Conservation (phyloP, 2,888 invertebrate species). For the Panorpa germanica region DNA sequence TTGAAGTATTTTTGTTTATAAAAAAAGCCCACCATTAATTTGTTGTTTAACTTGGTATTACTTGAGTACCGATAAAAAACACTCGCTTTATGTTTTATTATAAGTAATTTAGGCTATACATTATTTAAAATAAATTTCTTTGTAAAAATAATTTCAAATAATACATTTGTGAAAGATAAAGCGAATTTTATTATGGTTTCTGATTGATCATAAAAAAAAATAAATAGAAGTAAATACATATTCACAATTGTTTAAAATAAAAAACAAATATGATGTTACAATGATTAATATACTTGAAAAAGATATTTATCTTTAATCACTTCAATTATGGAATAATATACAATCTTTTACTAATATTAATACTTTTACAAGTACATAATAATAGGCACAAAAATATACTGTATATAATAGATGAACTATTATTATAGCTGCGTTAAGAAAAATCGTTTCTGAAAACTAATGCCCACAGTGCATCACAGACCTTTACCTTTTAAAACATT, state of each 20-base stretch:
- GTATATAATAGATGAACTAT: no score
- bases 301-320: slow-evolving; percentile 7
- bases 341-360: slow-evolving; percentile 4
- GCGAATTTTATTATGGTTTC: slow-evolving; percentile 8
- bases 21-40: slow-evolving; percentile 13
- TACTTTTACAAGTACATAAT: slow-evolving; percentile 4
- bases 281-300: slow-evolving; percentile 6
- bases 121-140: slow-evolving; percentile 1
- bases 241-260: slow-evolving; percentile 7
- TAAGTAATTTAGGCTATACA: no score
- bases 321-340: slow-evolving; percentile 2
- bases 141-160: not conserved
- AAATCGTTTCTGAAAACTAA: no score
- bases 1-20: slow-evolving; percentile 8
- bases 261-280: slow-evolving; percentile 1
- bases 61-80: slow-evolving; percentile 3
- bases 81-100: slow-evolving; percentile 6
- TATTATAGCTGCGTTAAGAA: no score
- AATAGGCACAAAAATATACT: slow-evolving; percentile 8
- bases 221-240: not conserved
- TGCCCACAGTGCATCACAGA: no score
- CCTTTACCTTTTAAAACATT: no score
- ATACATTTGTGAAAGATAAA: slow-evolving; percentile 6
- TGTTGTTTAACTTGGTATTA: not conserved
- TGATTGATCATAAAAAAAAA: not conserved